These are phyloP conservation scores for Malacosoma neustria DNA, from an alignment of 2,888 invertebrate species.

Conservation along the genomic window DNA sequence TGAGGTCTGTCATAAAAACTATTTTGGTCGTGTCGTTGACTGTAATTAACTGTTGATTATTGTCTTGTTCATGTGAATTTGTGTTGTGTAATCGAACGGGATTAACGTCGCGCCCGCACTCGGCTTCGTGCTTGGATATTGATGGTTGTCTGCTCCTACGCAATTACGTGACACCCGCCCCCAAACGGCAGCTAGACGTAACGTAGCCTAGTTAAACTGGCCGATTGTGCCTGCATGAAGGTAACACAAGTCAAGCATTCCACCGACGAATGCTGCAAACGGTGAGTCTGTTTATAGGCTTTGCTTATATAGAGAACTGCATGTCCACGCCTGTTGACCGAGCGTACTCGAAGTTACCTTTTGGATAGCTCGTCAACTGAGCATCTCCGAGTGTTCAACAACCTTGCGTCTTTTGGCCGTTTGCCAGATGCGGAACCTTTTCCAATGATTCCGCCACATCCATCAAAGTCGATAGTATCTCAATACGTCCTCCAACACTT, in stretches of 20 bases:
- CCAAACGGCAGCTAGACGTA: constrained; percentile 51
- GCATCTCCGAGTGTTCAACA: not conserved
- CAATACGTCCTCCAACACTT: not conserved
- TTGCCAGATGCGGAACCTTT: not conserved
- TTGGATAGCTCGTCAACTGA: constrained; percentile 19
- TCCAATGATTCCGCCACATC: constrained; percentile 1
- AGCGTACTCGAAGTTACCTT: constrained; percentile 27
- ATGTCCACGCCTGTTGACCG: constrained; percentile 2
- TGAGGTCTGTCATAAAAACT: constrained; percentile 57
- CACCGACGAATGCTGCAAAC: constrained; percentile 58
- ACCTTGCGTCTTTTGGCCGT: constrained; percentile 1
- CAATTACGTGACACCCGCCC: constrained; percentile 53
- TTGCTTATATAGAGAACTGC: constrained; percentile 23
- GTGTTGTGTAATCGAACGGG: constrained; percentile 64
- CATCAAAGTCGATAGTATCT: constrained; percentile 4
- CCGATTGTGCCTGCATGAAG: constrained; percentile 58
- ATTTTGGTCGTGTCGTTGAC: constrained; percentile 71
- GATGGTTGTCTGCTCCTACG: constrained; percentile 46
- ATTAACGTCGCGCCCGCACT: constrained; percentile 65
- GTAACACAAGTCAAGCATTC: constrained; percentile 55
- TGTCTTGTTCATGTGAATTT: constrained; percentile 74
- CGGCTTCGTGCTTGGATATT: constrained; percentile 55
- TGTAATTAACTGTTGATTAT: constrained; percentile 51
- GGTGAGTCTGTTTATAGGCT: constrained; percentile 59
- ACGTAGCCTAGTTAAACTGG: constrained; percentile 60